Evolutionary conservation across 2,113 vertebrate genomes (phyloP), one percentile per base, ranked within the genome.

Genomic region (Girardinichthys multiradiatus): DNA sequence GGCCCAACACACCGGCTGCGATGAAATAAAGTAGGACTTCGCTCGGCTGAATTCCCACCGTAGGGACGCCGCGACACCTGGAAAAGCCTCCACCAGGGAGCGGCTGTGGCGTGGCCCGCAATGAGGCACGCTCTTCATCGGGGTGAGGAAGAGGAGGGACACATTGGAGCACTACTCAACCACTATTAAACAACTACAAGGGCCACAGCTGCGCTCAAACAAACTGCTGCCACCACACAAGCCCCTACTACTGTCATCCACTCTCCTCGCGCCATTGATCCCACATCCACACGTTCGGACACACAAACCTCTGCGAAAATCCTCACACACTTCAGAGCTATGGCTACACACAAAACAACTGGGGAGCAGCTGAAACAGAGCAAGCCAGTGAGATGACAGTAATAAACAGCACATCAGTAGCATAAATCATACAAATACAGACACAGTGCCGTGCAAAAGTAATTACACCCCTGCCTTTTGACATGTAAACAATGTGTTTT

Each of bases 11-110:
- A 93, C 91, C 91, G 76, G 81, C 76, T 83, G 88, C 57, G 80
- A 68, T 51, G 80, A 72, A 72, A 76, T 68, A 79, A 82, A 57
- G 92, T 79, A 89, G 89, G 89, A 89, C 24, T 68, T 24, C 4
- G 74, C 33, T 2, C 30, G 54, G 80, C 70, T 63, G 81, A 81
- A 29, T 70, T 86, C 79, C 70, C 82, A 74, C 17, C 63, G 82
- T 9, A 68, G 84, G 64, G 76, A 65, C 1, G 84, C 90, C 65
- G 93, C 92, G 2, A 87, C 84, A 64, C 94, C 86, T 65, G 91
- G 92, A 92, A 95, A 94, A 79, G 92, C 89, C 71, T 94, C 93
- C 92, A 92, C 74, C 87, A 94, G 84, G 59, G 92, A 93, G 93
- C 93, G 90, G 66, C 91, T 90, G 4, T 82, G 94, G 72, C 92